Evolutionary conservation across 2,888 invertebrate species (phyloP), one percentile per base, ranked within the genome.

Genomic region (Chymomyza caudatula): DNA sequence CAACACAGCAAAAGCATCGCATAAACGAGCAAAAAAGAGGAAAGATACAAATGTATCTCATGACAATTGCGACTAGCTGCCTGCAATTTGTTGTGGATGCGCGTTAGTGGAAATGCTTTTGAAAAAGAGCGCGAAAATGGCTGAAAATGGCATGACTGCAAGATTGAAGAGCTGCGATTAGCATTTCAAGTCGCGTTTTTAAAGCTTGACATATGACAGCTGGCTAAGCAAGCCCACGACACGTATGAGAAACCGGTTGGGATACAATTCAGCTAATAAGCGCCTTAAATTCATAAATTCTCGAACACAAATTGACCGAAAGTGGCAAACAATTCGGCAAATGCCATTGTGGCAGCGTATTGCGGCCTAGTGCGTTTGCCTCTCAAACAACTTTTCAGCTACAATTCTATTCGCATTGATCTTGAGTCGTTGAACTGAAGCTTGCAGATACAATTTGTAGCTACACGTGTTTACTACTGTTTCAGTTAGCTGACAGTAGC

Each of bases 371-470:
- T 65, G 62, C 59, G 49, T 68, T 57, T 54, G 23, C 58, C 23
- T 74, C 63, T 67, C 69, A 64, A 59, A 23, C 53, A 25, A 47
- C 57, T 54, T 57, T 25, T 25, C 29, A 37, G 20, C 60, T 49
- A 23, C 42, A 29, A 51, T 11, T 53, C 22, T 51, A 65, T 69
- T 71, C n/a, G 43, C 43, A 43, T 43, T 13, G 15, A 23, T 37
- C 29, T n/a, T 4, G 53, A 59, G 79, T 81, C 79, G 70, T 64
- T 79, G 84, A 78, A 79, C 84, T 60, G 61, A 53, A 52, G 6
- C n/a, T 49, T 54, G 61, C 47, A 44, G 77, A 80, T 73, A 83
- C 78, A 75, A 83, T 66, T 25, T 78, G 68, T 78, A 75, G 67
- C 73, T 84, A 62, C 67, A 65, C 51, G 63, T 65, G 69, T 58